Percentiles rank a stretch among this genome's conserved stretches.
phyloP scores from a whole-genome alignment of 2,888 invertebrate species.

The Allolobophora icterica region DNA sequence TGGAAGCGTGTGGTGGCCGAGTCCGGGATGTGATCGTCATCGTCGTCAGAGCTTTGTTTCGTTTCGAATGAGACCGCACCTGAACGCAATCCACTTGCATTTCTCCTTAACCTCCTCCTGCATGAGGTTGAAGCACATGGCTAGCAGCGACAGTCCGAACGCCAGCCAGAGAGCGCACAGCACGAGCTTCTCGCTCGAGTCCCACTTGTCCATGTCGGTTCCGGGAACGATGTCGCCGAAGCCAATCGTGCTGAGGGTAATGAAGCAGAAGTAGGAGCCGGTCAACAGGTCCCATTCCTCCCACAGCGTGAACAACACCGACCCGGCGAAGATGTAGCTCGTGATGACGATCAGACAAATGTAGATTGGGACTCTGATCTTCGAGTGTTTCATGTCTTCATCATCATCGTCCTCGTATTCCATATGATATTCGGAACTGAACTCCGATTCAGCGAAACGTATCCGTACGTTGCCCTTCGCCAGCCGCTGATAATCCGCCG shows the following conservation, averaged over 20 bases:
- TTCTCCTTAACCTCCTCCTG: slow-evolving; percentile 64
- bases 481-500: not conserved
- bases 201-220: slow-evolving; percentile 57
- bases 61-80: slow-evolving; percentile 58
- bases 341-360: slow-evolving; percentile 89
- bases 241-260: slow-evolving; percentile 66
- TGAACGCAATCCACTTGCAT: slow-evolving; percentile 59
- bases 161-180: slow-evolving; percentile 63
- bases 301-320: slow-evolving; percentile 87
- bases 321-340: slow-evolving; percentile 86
- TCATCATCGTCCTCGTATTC: slow-evolving; percentile 40
- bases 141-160: slow-evolving; percentile 65
- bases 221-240: slow-evolving; percentile 66
- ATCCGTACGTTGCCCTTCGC: not conserved
- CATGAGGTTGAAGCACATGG: slow-evolving; percentile 67
- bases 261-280: slow-evolving; percentile 71
- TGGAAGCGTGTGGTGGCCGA: not conserved
- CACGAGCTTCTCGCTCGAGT: slow-evolving; percentile 58
- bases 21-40: not conserved
- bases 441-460: slow-evolving; percentile 29
- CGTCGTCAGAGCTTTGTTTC: slow-evolving; percentile 33
- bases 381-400: slow-evolving; percentile 34
- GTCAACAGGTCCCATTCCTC: slow-evolving; percentile 91
- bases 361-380: slow-evolving; percentile 79
- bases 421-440: slow-evolving; percentile 31